Conservation (phyloP, 2,797 vertebrate species). For the Spatula clypeata region DNA sequence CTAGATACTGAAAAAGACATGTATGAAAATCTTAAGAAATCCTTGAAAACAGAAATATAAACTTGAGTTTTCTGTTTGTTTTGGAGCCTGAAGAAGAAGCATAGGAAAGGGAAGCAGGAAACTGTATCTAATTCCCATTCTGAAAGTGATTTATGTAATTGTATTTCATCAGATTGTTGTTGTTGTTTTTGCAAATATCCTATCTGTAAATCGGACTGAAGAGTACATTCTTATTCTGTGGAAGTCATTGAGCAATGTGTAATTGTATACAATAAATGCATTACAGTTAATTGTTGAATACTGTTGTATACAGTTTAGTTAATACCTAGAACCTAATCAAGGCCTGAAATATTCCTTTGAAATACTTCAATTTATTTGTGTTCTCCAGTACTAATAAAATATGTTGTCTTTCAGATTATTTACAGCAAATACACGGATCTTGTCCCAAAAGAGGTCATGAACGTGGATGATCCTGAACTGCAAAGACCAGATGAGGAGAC, state of each 20-base stretch:
- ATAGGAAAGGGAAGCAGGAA: not conserved
- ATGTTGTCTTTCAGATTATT: constrained; percentile 88
- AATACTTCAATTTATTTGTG: not conserved
- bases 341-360: constrained; percentile 19
- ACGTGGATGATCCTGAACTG: constrained; percentile 92
- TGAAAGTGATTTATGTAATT: not conserved
- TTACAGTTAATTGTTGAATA: not conserved
- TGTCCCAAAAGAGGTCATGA: constrained; percentile 96
- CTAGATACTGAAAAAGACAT: not conserved
- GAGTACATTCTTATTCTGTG: not conserved
- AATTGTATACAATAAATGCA: not conserved
- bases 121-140: not conserved
- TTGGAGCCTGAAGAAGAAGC: not conserved
- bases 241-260: not conserved
- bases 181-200: fast-evolving
- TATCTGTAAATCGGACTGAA: not conserved
- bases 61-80: fast-evolving
- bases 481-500: constrained; percentile 95
- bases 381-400: constrained; percentile 62
- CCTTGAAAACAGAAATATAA: not conserved
- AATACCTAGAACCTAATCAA: not conserved
- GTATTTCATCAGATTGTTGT: not conserved
- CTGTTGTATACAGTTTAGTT: not conserved
- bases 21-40: not conserved
- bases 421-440: constrained; percentile 98